A percentile compares a stretch with the other conserved stretches of the same genome.
Evolutionary conservation across 2,888 invertebrate genomes (phyloP).

Genomic region (Leucophora obtusa): DNA sequence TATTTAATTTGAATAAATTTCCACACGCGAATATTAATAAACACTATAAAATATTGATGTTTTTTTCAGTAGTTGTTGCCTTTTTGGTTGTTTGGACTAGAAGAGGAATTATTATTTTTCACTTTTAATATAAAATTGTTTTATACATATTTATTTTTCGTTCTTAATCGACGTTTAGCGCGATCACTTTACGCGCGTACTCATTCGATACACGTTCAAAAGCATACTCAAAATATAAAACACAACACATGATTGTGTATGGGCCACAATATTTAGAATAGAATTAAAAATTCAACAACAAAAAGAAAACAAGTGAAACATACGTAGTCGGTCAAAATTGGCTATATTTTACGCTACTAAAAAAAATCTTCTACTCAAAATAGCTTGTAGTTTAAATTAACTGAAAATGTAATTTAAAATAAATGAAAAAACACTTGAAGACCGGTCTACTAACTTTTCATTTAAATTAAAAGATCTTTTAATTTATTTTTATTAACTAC

Average conservation of each 20-base stretch:
- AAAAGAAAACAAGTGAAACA: conserved; percentile 22
- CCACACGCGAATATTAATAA: conserved; percentile 61
- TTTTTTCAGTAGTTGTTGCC: conserved; percentile 26
- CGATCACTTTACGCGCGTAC: conserved; percentile 58
- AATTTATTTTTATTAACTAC: no score
- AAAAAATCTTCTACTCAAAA: no score
- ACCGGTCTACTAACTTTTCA: no score
- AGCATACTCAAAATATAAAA: conserved; percentile 47
- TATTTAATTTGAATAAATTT: conserved; percentile 62
- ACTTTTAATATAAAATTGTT: conserved; percentile 40
- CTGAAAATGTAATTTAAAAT: no score
- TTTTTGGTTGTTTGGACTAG: conserved; percentile 59
- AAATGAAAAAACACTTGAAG: no score
- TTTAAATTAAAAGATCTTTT: no score
- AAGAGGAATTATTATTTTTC: conserved; percentile 48
- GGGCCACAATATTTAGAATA: conserved; percentile 57
- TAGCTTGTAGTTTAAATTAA: no score
- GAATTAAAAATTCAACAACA: conserved; percentile 44
- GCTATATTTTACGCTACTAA: conserved; percentile 24
- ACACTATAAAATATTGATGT: conserved; percentile 63
- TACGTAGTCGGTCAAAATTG: conserved; percentile 5
- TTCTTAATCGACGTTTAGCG: conserved; percentile 43
- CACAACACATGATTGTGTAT: conserved; percentile 44
- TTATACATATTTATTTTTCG: conserved; percentile 14
- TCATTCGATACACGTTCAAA: conserved; percentile 59